A percentile compares a stretch with the other conserved stretches of the same genome.
Conservation (phyloP, 2,888 invertebrate species). For the Branchellion lobata region DNA sequence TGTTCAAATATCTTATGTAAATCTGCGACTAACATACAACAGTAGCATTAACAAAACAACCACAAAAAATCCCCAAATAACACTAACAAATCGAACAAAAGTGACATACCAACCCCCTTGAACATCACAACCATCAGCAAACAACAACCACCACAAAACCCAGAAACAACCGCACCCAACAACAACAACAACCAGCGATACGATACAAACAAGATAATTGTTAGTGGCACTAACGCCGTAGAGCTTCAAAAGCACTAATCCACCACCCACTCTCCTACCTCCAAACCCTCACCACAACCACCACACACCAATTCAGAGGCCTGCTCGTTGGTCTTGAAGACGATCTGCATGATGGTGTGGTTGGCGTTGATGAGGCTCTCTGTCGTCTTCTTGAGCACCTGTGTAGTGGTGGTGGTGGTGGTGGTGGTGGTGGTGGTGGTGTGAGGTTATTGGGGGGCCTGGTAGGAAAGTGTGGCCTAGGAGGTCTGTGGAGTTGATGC, state of each 20-base stretch:
- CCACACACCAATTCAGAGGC: no score
- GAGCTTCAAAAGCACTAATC: not conserved
- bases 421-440: not conserved
- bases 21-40: not conserved
- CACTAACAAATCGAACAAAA: no score
- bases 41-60: conserved; percentile 1
- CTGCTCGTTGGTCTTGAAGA: not conserved
- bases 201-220: not conserved
- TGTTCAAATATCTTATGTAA: no score
- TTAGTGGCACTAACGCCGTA: not conserved
- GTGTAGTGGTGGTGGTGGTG: not conserved
- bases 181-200: not conserved
- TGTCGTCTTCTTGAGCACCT: conserved; percentile 16
- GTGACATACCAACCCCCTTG: no score
- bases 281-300: no score
- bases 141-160: not conserved
- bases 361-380: conserved; percentile 16
- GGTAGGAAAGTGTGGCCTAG: no score
- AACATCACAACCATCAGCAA: conserved; percentile 21
- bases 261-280: not conserved
- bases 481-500: no score
- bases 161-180: no score
- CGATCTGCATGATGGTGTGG: conserved; percentile 4
- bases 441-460: no score
- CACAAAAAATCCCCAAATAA: not conserved